Base-by-base conservation (phyloP, 2,113 vertebrate genomes). In the Sander vitreus region DNA sequence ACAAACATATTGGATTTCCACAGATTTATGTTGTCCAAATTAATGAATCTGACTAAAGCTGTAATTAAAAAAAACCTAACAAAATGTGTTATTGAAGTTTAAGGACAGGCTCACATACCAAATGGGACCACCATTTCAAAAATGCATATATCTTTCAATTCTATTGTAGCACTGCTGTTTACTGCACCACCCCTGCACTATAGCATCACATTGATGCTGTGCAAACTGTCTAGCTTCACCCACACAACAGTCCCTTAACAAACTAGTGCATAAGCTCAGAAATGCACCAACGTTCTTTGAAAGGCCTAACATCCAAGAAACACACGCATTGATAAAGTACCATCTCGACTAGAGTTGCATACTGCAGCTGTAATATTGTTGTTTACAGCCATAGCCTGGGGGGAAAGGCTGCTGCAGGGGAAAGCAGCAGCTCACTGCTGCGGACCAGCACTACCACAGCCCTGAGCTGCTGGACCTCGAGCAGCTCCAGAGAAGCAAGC, bases 381-480 rank as follows among this genome's bases (percentile, higher is more conserved):
- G 78, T 86, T 84, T 91, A 82, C 83, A 80, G 59, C 60, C 15
- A 13, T 63, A 50, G 73, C 74, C 66, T 53, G 14, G 43, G 75
- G 36, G 66, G 73, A 60, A 45, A 59, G 13, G 60, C 23, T 55
- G 77, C 73, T 84, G 71, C 48, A 5, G 86, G 80, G 50, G 72
- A 14, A 19, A 47, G 70, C 16, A 47, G 80, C 33, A 6, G 48
- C 45, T 77, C 6, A 15, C 25, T 39, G 58, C 59, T 78, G 62
- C 65, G 39, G 39, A 11, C 80, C 62, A 36, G 78, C 39, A 80
- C 82, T 66, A 54, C 51, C 78, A 27, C 75, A 69, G 85, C 84
- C 84, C 87, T 71, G 50, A 89, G 87, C 78, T 75, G 83, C 83
- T 64, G 83, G 86, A 87, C 72, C 59, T 33, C 3, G 33, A 69